Conservation (phyloP, 2,888 invertebrate genomes). For the Folsomia manolachei region DNA sequence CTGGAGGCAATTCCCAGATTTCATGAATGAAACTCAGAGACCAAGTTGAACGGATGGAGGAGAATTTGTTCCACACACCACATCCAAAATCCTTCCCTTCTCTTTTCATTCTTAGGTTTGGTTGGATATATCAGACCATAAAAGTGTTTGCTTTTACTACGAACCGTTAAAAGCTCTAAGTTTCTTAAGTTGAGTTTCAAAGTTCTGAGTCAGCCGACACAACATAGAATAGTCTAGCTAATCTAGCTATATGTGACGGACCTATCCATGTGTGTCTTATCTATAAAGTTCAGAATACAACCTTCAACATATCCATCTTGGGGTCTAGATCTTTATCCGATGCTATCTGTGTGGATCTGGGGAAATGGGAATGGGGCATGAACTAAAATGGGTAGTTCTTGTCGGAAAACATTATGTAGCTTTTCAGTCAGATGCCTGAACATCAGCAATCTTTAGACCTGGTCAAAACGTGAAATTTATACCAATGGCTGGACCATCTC, state of each 20-base stretch:
- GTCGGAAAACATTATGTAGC: not conserved
- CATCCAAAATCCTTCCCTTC: not conserved
- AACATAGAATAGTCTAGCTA: no score
- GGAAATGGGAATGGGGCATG: no score
- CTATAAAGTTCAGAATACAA: not conserved
- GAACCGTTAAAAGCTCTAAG: not conserved
- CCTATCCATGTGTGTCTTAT: not conserved
- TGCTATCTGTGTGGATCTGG: no score
- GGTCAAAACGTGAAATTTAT: no score
- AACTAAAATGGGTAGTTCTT: not conserved
- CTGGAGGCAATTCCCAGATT: constrained; percentile 42
- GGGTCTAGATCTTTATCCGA: no score
- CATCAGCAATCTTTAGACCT: no score
- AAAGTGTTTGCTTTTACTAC: not conserved
- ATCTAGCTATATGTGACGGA: no score
- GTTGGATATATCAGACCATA: not conserved
- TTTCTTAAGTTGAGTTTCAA: not conserved
- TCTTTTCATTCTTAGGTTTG: not conserved
- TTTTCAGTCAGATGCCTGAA: no score
- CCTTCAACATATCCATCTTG: not conserved
- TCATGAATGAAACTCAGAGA: constrained; percentile 44
- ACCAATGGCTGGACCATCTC: not conserved
- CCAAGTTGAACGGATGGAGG: not conserved
- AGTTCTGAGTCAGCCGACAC: constrained; percentile 3
- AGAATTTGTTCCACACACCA: not conserved